A percentile compares a stretch with the other conserved stretches of the same genome.
phyloP scores from a whole-genome alignment of 2,797 vertebrate genomes.

The Catostomus latipinnis region DNA sequence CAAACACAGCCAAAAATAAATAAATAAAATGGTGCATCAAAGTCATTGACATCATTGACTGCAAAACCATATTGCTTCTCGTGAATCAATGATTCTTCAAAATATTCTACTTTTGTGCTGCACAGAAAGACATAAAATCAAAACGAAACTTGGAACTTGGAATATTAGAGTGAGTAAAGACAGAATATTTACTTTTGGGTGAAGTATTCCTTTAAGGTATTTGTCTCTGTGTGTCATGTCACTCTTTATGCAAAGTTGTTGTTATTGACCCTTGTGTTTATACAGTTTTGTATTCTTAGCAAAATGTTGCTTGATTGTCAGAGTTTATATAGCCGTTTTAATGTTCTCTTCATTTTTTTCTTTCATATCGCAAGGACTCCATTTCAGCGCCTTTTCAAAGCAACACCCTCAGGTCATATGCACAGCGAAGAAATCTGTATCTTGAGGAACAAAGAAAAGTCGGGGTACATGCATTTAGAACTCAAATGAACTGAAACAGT shows the following conservation, averaged over 20 bases:
- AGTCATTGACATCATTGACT: too few relatives aligned
- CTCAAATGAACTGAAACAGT: slow-evolving; percentile 66
- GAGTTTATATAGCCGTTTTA: slow-evolving; percentile 74
- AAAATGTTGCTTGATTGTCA: slow-evolving; percentile 72
- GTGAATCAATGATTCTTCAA: too few relatives aligned
- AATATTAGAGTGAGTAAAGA: too few relatives aligned
- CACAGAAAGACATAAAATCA: too few relatives aligned
- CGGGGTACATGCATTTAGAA: slow-evolving; percentile 85
- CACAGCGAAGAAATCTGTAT: slow-evolving; percentile 88
- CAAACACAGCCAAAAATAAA: too few relatives aligned
- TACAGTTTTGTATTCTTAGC: slow-evolving; percentile 70
- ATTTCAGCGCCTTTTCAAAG: slow-evolving; percentile 87
- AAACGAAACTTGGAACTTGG: too few relatives aligned
- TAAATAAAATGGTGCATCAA: too few relatives aligned
- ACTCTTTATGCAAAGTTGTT: slow-evolving; percentile 66
- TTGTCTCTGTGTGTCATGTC: slow-evolving; percentile 62
- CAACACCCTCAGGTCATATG: slow-evolving; percentile 90
- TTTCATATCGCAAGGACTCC: slow-evolving; percentile 86
- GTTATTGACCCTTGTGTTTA: slow-evolving; percentile 68
- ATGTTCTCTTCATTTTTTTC: slow-evolving; percentile 80
- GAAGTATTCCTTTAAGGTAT: slow-evolving; percentile 34
- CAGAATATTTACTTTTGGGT: too few relatives aligned
- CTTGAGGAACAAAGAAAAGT: slow-evolving; percentile 89
- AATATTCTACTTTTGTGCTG: too few relatives aligned
- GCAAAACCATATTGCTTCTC: too few relatives aligned